Base-by-base conservation (phyloP, 2,797 vertebrate species). In the Enteromius mattozi region DNA sequence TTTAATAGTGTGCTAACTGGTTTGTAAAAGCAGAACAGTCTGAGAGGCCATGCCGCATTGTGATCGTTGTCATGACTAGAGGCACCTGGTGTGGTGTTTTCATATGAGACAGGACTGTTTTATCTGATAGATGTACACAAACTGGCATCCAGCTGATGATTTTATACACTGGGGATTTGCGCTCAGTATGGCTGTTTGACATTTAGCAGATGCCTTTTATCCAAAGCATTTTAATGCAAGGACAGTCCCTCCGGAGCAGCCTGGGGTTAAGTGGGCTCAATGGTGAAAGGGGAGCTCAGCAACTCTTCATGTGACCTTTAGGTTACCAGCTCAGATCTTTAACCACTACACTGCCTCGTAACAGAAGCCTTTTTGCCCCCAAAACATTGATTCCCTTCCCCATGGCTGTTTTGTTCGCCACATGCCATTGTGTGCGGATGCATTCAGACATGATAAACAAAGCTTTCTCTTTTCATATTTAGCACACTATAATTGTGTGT, bases 311-410 rank as follows among this genome's bases (percentile, higher is more conserved):
- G 30, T 42, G 35, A 83, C 81, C 82, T 83, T 70, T 59, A 59
- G 82, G 74, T 77, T 83, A 78, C 63, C 5, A 83, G 12, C 65
- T 83, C 74, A 70, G 61, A 77, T 81, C 49, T 78, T 78, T 70
- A 70, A 74, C 51, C 17, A 81, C 19, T 12, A 16, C 19, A 17
- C 17, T 47, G 59, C 69, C 19, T 21, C 19, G 19, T 63, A 49
- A 70, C 47, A 54, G 7, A 42, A 30, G 49, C 49, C 27, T 78
- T 70, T 75, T 68, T 69, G 30, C 72, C 35, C 24, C 35, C 12
- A 35, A 77, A 83, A 45, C 72, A 83, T n/a, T 83, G 81, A 83
- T 59, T 83, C 49, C 17, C 13, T 51, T 66, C 63, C 63, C 65
- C 37, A 7, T 80, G 13, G 47, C 13, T 69, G 17, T 54, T 51